A percentile compares a stretch with the other conserved stretches of the same genome.
Evolutionary conservation across 2,797 vertebrate species (phyloP).

Genomic region (Neoniphon sammara): DNA sequence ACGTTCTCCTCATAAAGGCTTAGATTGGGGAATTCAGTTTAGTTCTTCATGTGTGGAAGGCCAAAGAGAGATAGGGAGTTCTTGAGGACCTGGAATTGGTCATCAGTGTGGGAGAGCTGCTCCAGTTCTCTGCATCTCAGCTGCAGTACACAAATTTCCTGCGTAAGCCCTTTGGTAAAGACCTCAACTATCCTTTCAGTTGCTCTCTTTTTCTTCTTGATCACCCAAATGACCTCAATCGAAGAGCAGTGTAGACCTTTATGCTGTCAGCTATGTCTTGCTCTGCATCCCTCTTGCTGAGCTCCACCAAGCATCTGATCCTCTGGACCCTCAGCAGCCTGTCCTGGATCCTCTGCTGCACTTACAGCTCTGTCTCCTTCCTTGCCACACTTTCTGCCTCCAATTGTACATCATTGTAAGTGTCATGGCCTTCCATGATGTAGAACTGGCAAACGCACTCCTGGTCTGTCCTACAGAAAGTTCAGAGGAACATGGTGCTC

Average conservation of each 20-base stretch:
- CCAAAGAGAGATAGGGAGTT: neutral
- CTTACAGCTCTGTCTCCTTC: neutral
- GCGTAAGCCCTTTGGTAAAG: constrained; percentile 19
- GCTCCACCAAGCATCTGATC: neutral
- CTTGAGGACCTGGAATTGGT: constrained; percentile 2
- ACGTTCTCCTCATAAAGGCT: neutral
- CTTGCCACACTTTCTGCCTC: neutral
- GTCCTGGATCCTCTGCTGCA: neutral
- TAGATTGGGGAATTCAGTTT: neutral
- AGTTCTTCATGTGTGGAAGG: neutral
- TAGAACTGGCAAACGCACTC: constrained; percentile 1
- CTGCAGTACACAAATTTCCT: neutral
- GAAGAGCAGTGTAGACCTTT: constrained; percentile 10
- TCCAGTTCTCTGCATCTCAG: neutral
- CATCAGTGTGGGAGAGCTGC: neutral
- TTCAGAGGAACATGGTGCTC: constrained; percentile 1
- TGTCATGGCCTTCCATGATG: neutral
- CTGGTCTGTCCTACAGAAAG: constrained; percentile 3
- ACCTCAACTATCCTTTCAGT: neutral
- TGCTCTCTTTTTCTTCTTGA: constrained; percentile 17
- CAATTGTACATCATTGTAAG: neutral
- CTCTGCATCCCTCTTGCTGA: neutral
- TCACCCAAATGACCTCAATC: constrained; percentile 25
- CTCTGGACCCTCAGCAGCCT: constrained; percentile 9
- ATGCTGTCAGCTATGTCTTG: neutral